These are phyloP conservation scores for Bibio marci DNA, from an alignment of 2,888 invertebrate species.

Conservation along the genomic window DNA sequence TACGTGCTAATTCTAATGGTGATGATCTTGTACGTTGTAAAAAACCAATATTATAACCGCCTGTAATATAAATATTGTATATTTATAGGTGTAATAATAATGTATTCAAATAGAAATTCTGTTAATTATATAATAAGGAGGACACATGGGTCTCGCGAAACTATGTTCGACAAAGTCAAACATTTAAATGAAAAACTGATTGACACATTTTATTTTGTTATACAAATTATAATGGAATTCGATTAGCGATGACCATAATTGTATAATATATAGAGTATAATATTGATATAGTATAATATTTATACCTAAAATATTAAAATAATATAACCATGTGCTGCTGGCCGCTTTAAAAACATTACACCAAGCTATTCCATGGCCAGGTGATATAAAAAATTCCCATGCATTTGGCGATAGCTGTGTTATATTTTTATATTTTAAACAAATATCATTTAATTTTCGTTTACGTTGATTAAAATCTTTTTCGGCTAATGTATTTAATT, in stretches of 20 bases:
- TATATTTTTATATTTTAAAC: constrained; percentile 28
- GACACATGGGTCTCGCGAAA: no score
- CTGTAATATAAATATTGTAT: no score
- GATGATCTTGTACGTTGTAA: constrained; percentile 39
- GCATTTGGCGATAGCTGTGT: constrained; percentile 38
- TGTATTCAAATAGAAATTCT: constrained; percentile 3
- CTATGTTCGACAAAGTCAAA: no score
- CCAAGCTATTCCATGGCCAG: constrained; percentile 50
- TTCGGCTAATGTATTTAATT: constrained; percentile 28
- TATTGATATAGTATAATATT: constrained; percentile 10
- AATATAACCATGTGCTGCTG: constrained; percentile 66
- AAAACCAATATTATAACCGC: constrained; percentile 40
- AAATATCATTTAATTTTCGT: constrained; percentile 31
- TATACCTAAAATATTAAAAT: constrained; percentile 54
- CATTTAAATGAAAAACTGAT: no score
- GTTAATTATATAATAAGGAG: constrained; percentile 1
- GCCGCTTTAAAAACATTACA: constrained; percentile 61
- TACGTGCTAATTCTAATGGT: constrained; percentile 48
- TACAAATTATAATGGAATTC: no score
- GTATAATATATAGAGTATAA: no score
- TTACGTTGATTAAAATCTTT: constrained; percentile 34
- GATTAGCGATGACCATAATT: no score
- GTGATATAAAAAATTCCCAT: constrained; percentile 57
- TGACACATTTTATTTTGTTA: no score
- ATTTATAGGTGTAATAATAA: constrained; percentile 1